A percentile compares a stretch with the other conserved stretches of the same genome.
These are phyloP conservation scores for Eudasyphora cyanicolor DNA, from an alignment of 2,888 invertebrate species.

Conservation along the genomic window DNA sequence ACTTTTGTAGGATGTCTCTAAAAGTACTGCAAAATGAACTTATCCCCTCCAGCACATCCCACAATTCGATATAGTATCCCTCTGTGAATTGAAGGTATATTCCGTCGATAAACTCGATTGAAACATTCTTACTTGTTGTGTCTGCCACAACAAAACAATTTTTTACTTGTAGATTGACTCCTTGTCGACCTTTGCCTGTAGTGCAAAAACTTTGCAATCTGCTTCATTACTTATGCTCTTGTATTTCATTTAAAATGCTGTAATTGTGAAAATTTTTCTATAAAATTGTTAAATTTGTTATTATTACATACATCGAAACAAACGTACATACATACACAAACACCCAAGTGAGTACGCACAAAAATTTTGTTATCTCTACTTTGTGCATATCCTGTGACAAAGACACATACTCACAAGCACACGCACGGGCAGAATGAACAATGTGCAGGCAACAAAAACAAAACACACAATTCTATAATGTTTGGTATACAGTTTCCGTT, in stretches of 20 bases:
- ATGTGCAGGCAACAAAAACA: not conserved
- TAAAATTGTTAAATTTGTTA: constrained; percentile 28
- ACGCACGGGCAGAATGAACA: not conserved
- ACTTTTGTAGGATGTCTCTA: too few species aligned
- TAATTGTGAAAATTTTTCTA: constrained; percentile 44
- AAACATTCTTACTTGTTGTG: too few species aligned
- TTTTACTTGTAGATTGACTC: too few species aligned
- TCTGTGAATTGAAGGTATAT: too few species aligned
- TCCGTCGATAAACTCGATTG: too few species aligned
- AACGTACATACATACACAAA: constrained; percentile 17
- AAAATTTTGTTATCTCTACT: constrained; percentile 17
- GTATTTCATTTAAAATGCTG: constrained; percentile 23
- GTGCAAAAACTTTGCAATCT: not conserved
- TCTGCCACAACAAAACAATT: too few species aligned
- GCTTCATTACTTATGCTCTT: constrained; percentile 2
- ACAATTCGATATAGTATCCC: too few species aligned
- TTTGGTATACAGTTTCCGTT: constrained; percentile 48
- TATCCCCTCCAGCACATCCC: too few species aligned
- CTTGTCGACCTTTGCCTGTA: not conserved
- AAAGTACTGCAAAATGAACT: too few species aligned
- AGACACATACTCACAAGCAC: constrained; percentile 2
- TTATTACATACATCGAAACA: constrained; percentile 41
- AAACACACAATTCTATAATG: constrained; percentile 11
- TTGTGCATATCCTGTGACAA: not conserved
- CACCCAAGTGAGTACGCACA: constrained; percentile 10